A percentile compares a stretch with the other conserved stretches of the same genome.
phyloP scores from a whole-genome alignment of 2,888 invertebrate genomes.

The Clivina fossor region DNA sequence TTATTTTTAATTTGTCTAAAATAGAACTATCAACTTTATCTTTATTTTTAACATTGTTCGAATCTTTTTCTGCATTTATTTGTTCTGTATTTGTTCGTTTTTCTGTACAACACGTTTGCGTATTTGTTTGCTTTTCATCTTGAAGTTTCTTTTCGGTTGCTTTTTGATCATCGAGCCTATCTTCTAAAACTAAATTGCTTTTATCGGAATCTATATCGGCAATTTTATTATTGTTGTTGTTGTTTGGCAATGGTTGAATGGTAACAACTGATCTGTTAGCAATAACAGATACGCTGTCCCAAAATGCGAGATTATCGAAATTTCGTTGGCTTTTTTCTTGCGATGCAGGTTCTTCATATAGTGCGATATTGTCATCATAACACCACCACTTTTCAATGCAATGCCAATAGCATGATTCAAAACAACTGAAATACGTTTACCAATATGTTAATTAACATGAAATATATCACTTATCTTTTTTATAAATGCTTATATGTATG shows the following conservation, averaged over 20 bases:
- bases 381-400: constrained; percentile 73
- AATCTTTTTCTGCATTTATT: background rate
- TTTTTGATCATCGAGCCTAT: background rate
- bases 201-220: background rate
- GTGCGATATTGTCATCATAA: constrained; percentile 70
- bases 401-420: constrained; percentile 73
- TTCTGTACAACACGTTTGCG: no score
- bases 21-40: constrained; percentile 2
- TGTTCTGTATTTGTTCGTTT: no score
- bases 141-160: constrained; percentile 1
- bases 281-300: constrained; percentile 53
- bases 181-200: background rate
- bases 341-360: constrained; percentile 54
- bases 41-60: background rate
- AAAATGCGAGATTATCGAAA: constrained; percentile 53
- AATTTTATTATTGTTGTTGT: constrained; percentile 10
- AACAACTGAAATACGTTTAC: constrained; percentile 64
- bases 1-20: constrained; percentile 1
- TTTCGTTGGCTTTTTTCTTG: constrained; percentile 47
- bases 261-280: constrained; percentile 51
- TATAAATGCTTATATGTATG: constrained; percentile 18
- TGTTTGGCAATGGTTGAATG: constrained; percentile 48
- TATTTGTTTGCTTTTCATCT: background rate
- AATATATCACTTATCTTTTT: background rate
- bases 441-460: background rate